These are phyloP conservation scores for Condylostylus longicornis DNA, from an alignment of 1,140 invertebrate genomes.

Conservation along the genomic window DNA sequence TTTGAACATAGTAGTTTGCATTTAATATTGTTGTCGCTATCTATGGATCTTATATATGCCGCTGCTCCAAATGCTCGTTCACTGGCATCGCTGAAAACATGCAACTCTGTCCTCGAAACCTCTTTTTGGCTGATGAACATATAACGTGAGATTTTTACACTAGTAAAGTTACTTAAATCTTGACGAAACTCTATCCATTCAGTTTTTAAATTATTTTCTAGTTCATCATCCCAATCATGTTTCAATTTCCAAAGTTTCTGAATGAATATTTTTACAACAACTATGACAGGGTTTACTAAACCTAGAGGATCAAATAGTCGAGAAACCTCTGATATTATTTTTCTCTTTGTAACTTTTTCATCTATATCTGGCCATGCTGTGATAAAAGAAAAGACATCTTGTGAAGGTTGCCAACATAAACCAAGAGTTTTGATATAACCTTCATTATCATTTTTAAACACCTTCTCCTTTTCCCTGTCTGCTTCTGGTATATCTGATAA, in stretches of 20 bases:
- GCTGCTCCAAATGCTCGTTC: conserved; percentile 21
- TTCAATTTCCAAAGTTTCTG: conserved; percentile 25
- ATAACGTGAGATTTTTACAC: conserved; percentile 5
- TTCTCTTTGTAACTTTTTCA: conserved; percentile 15
- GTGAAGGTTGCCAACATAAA: too few relatives aligned
- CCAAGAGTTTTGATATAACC: too few relatives aligned
- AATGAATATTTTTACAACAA: conserved; percentile 26
- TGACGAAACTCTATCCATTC: conserved; percentile 12
- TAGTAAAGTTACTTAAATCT: conserved; percentile 9
- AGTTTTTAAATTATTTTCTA: conserved; percentile 7
- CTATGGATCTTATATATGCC: conserved; percentile 17
- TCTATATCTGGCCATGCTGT: too few relatives aligned
- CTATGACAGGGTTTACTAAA: conserved; percentile 21
- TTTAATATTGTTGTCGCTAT: not conserved
- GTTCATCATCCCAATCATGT: conserved; percentile 21
- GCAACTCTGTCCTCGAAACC: conserved; percentile 7
- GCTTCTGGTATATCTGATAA: too few relatives aligned
- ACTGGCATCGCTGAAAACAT: conserved; percentile 25
- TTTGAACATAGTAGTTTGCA: conserved; percentile 5
- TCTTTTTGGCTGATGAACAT: not conserved
- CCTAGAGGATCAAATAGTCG: conserved; percentile 28
- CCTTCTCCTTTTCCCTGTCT: too few relatives aligned
- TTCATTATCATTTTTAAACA: too few relatives aligned
- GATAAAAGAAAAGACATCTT: too few relatives aligned
- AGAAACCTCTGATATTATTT: conserved; percentile 18